Conservation (phyloP, 2,797 vertebrate species). For the Austrolebias charrua region DNA sequence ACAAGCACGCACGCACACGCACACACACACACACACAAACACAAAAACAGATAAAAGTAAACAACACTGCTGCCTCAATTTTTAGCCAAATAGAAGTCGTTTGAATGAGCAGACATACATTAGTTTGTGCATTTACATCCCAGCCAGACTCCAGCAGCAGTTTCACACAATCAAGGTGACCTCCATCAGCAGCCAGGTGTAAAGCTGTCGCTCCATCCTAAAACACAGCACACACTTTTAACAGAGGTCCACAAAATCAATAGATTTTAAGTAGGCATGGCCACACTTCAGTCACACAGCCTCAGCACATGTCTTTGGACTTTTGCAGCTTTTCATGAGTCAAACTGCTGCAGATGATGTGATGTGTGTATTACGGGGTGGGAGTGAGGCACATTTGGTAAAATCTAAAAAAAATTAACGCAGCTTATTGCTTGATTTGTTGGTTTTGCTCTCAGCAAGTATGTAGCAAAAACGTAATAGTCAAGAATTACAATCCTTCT, state of each 20-base stretch:
- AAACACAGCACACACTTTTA: conserved; percentile 9
- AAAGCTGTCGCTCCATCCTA: conserved; percentile 86
- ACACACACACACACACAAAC: neutral
- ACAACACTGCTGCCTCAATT: neutral
- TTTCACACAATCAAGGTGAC: conserved; percentile 74
- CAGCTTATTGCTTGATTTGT: too few relatives aligned
- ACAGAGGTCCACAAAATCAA: neutral
- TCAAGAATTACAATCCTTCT: too few relatives aligned
- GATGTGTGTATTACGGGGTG: too few relatives aligned
- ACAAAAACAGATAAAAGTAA: neutral
- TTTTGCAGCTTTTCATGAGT: too few relatives aligned
- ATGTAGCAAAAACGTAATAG: too few relatives aligned
- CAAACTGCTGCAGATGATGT: too few relatives aligned
- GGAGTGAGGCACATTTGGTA: too few relatives aligned
- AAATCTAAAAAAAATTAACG: too few relatives aligned
- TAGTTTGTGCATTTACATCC: conserved; percentile 79
- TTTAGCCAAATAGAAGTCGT: neutral
- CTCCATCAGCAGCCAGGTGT: conserved; percentile 82
- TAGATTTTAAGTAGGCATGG: too few relatives aligned
- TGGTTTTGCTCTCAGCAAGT: too few relatives aligned
- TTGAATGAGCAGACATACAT: conserved; percentile 65
- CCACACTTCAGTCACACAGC: too few relatives aligned
- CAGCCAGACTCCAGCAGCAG: conserved; percentile 82
- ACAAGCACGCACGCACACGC: neutral
- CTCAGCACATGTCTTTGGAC: too few relatives aligned